Base-by-base conservation (phyloP, 2,113 vertebrate species). In the Catharus fuscescens region DNA sequence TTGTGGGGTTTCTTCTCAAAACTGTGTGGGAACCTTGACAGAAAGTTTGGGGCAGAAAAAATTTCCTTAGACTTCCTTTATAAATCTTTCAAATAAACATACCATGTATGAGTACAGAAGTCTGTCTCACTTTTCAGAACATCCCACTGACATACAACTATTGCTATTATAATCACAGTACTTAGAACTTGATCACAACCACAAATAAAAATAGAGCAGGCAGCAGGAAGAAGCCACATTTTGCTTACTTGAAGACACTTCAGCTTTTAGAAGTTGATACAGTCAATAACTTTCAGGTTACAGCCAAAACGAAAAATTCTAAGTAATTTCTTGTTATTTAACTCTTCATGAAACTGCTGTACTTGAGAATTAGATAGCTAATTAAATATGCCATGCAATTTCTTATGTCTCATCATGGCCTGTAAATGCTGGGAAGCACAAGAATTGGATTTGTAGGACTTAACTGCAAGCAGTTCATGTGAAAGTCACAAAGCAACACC, bases 1-100 rank as follows among this genome's bases (percentile, higher is more conserved):
- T 88, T 76, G 20, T 62, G 61, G 25, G 47, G 66, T 78, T 95
- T 20, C 13, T 95, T 96, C 95, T 86, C 69, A 95, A 93, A 92
- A 95, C 53, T 84, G 19, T 40, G 52, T 34, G 42, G 72, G 45
- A 96, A 92, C 85, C 88, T 89, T 80, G 69, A 96, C 47, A 96
- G 60, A 86, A 90, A 74, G 18, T 52, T 91, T 91, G 31, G 8
- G 28, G 74, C 60, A 96, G 72, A 95, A 80, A 82, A 61, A 79
- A 76, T 73, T 80, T 94, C 72, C 86, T 92, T 77, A 76, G 12
- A 73, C 40, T 81, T 78, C 52, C 54, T 36, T 83, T 20, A 18
- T 42, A 93, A 71, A 88, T 94, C 64, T 90, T 86, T 67, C 89
- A 90, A 90, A 92, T 74, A 86, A 91, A 28, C 3, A 10, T 42